A percentile compares a stretch with the other conserved stretches of the same genome.
Evolutionary conservation across 2,797 vertebrate species (phyloP).

Genomic region (Sebastes minor): DNA sequence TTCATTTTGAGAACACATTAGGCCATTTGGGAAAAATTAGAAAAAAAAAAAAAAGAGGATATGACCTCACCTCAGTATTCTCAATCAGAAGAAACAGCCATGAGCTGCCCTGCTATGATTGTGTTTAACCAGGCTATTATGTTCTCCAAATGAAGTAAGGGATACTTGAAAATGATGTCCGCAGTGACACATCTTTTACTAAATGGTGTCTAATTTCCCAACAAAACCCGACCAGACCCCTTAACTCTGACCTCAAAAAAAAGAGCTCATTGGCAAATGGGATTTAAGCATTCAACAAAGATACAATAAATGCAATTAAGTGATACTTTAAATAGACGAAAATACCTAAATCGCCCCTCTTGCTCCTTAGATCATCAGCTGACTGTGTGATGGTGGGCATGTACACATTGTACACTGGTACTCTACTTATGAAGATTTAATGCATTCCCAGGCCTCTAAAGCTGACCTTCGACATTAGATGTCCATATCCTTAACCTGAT

Average conservation of each 20-base stretch:
- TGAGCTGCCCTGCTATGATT: background rate
- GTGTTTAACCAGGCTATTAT: background rate
- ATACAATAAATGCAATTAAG: background rate
- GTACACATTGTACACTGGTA: too few relatives aligned
- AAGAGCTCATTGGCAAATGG: background rate
- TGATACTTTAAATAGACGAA: background rate
- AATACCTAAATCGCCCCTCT: background rate
- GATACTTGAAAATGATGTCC: background rate
- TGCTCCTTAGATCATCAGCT: background rate
- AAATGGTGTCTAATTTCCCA: background rate
- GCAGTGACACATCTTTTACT: background rate
- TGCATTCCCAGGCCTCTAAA: background rate
- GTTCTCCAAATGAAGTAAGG: background rate
- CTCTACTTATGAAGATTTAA: too few relatives aligned
- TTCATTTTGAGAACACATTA: background rate
- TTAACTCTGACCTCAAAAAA: background rate
- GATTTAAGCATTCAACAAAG: background rate
- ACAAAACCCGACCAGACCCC: background rate
- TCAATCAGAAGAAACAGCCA: background rate
- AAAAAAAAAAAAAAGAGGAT: conserved; percentile 4
- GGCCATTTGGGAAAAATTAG: background rate
- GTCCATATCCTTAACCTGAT: background rate
- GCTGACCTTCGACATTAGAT: background rate
- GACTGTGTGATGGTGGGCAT: too few relatives aligned
- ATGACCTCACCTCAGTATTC: background rate